Evolutionary conservation across 2,888 invertebrate genomes (phyloP).

Genomic region (Steinernema hermaphroditum): DNA sequence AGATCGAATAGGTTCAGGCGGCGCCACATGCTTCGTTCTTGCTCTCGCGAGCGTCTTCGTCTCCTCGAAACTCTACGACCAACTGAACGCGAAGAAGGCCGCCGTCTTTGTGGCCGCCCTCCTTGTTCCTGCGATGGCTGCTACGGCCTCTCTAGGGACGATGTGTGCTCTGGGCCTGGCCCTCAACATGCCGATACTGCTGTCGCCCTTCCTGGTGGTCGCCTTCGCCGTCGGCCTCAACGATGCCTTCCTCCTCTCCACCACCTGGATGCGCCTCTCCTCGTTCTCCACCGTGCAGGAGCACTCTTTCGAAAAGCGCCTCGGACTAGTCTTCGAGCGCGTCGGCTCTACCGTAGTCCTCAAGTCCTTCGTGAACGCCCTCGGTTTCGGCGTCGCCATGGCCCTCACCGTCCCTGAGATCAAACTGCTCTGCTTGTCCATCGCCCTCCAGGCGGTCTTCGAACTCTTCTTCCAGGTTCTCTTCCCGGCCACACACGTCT

Average conservation of each 20-base stretch:
- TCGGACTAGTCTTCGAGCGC: neutral
- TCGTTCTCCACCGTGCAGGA: neutral
- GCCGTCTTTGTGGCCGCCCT: neutral
- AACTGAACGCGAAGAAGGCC: conserved; percentile 7
- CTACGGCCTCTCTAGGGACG: neutral
- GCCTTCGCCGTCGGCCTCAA: conserved; percentile 4
- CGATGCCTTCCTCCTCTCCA: conserved; percentile 9
- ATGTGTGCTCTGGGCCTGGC: neutral
- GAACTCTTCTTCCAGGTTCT: conserved; percentile 8
- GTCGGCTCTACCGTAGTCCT: conserved; percentile 16
- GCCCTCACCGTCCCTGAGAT: conserved; percentile 11
- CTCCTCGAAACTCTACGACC: conserved; percentile 25
- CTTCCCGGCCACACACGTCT: too few relatives aligned
- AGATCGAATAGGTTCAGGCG: neutral
- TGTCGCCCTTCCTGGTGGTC: neutral
- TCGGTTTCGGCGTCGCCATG: conserved; percentile 2
- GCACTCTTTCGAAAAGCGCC: neutral
- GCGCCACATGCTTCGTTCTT: neutral
- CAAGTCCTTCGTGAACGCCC: neutral
- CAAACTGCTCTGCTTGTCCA: neutral
- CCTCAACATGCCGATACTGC: conserved; percentile 3
- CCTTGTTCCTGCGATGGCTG: neutral
- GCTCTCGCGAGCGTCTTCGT: neutral
- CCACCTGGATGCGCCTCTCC: conserved; percentile 15
- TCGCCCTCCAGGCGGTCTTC: neutral